Evolutionary conservation across 2,113 vertebrate species (phyloP), one percentile per base, ranked within the genome.

Genomic region (Kryptolebias marmoratus): DNA sequence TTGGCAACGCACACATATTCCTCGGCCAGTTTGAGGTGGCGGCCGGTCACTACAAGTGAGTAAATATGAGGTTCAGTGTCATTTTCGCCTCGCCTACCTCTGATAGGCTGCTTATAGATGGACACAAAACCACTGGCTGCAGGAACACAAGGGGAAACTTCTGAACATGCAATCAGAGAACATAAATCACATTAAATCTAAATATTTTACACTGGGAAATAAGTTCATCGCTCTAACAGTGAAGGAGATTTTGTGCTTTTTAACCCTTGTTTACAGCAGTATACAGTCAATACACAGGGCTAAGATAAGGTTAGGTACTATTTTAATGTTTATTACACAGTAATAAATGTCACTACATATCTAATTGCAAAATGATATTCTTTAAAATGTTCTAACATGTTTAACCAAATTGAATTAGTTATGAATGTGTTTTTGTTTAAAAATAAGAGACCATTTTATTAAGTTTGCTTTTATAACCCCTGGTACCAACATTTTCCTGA

Each of bases 21-120:
- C 95, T 98, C 73, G 95, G 95, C 53, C 96, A 98, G 92, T 98
- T 97, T 88, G 96, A 98, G 73, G 93, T 94, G 1, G 97, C 97
- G 56, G 94, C 96, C 1, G 95, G 96, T 75, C 97, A 98, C 91
- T 99, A 99, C 94, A 98, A 96, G 97, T 97, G 87, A 96, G 97
- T 94, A 42, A 42, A 60, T 44, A 13, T 55, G 42, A 55, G 12
- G 7, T 50, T 82, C 2, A 1, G 13, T 13, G n/a, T 27, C 32
- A 47, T 36, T 52, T 16, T 77, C 9, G 4, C 8, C 1, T 71
- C 10, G 4, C 22, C 22, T 22, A 22, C 22, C 22, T 22, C 22
- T 69, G 4, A 16, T 9, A 27, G 12, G 22, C 48, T 0, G 28
- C 2, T 14, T 55, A 28, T 61, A 69, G 39, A 9, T 8, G 39